These are phyloP conservation scores for Cylindroiulus punctatus DNA, from an alignment of 2,888 invertebrate species.

Conservation along the genomic window DNA sequence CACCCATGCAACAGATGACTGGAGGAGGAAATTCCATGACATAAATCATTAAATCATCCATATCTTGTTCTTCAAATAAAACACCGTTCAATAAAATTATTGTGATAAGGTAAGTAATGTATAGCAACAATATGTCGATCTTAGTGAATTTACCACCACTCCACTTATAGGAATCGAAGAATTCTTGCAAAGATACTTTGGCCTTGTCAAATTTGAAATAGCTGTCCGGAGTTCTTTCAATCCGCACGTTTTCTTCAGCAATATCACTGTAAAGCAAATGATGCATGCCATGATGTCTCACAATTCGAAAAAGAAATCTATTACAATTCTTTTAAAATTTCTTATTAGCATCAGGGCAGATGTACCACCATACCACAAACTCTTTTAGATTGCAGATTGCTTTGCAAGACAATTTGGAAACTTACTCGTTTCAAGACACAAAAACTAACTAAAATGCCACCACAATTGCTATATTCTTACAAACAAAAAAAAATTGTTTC, in stretches of 20 bases:
- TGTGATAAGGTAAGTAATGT: not conserved
- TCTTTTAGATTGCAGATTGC: too few species aligned
- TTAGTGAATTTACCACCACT: not conserved
- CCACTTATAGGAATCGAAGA: not conserved
- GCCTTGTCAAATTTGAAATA: conserved; percentile 47
- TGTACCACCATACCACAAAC: too few species aligned
- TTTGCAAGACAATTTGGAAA: too few species aligned
- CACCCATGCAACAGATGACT: conserved; percentile 50
- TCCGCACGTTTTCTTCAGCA: not conserved
- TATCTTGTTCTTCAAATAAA: not conserved
- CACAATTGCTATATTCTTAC: too few species aligned
- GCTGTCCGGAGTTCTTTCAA: not conserved
- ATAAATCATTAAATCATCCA: conserved; percentile 30
- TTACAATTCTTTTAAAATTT: not conserved
- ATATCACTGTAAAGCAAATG: not conserved
- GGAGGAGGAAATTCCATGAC: conserved; percentile 43
- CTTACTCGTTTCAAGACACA: too few species aligned
- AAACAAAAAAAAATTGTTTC: too few species aligned
- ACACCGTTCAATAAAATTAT: not conserved
- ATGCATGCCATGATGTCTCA: not conserved
- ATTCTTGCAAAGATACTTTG: conserved; percentile 24
- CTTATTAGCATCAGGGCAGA: not conserved
- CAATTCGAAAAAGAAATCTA: too few species aligned
- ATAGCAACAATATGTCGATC: not conserved
- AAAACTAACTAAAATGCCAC: too few species aligned